These are phyloP conservation scores for Muraenolepis orangiensis DNA, from an alignment of 2,797 vertebrate species.

Conservation along the genomic window DNA sequence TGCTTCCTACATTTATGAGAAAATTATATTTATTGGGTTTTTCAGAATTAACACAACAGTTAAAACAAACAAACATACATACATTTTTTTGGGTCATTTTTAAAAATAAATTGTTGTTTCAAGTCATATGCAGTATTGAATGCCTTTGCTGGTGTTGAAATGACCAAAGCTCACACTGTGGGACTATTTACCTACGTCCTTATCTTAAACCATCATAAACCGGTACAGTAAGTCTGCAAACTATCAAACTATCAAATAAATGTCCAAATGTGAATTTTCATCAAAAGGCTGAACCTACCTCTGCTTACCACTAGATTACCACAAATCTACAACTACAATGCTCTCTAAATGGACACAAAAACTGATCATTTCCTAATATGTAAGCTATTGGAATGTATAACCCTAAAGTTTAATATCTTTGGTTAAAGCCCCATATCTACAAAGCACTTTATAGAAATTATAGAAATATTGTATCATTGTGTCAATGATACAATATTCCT, in stretches of 20 bases:
- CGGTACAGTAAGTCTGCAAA: not conserved
- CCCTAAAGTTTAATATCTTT: not conserved
- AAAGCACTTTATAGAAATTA: not conserved
- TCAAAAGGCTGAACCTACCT: not conserved
- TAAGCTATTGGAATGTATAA: not conserved
- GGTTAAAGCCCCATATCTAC: not conserved
- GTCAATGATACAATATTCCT: not conserved
- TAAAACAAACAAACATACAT: no score
- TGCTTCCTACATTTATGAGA: no score
- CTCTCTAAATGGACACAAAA: not conserved
- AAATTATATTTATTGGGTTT: no score
- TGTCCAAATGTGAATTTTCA: not conserved
- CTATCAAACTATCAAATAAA: not conserved
- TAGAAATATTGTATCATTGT: not conserved
- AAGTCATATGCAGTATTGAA: no score
- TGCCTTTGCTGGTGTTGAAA: no score
- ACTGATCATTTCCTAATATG: not conserved
- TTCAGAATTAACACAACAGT: no score
- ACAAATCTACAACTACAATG: not conserved
- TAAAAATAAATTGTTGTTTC: not conserved
- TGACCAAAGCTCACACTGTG: not conserved
- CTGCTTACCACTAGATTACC: not conserved
- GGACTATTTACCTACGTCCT: not conserved
- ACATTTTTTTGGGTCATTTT: not conserved
- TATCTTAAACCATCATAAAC: not conserved